Percentiles rank a stretch among this genome's conserved stretches.
These are phyloP conservation scores for Napeogenes inachia DNA, from an alignment of 2,888 invertebrate genomes.

Conservation along the genomic window DNA sequence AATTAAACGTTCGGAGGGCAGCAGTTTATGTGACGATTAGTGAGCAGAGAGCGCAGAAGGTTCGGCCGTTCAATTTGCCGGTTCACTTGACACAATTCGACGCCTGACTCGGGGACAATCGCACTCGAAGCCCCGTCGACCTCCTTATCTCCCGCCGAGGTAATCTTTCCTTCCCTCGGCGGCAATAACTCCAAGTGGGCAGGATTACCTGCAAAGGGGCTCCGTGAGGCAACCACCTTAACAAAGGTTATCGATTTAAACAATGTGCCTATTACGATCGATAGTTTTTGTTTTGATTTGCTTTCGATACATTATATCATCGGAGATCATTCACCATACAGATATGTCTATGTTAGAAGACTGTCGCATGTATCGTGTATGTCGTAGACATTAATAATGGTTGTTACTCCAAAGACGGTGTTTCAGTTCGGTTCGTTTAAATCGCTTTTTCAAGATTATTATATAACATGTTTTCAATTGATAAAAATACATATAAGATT, in stretches of 20 bases:
- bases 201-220: slow-evolving; percentile 76
- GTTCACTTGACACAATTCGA: slow-evolving; percentile 78
- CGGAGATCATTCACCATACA: background rate
- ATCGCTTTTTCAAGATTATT: too few relatives aligned
- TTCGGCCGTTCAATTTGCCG: slow-evolving; percentile 78
- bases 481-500: too few relatives aligned
- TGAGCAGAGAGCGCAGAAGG: slow-evolving; percentile 70
- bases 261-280: slow-evolving; percentile 58
- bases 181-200: slow-evolving; percentile 77
- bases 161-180: slow-evolving; percentile 78
- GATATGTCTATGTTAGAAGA: background rate
- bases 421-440: too few relatives aligned
- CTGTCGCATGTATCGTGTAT: too few relatives aligned
- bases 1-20: slow-evolving; percentile 66
- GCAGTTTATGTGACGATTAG: slow-evolving; percentile 76
- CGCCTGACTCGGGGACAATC: slow-evolving; percentile 78
- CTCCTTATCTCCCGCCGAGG: slow-evolving; percentile 77
- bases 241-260: slow-evolving; percentile 74
- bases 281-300: slow-evolving; percentile 44
- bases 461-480: too few relatives aligned
- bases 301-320: background rate
- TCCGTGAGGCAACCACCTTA: slow-evolving; percentile 69
- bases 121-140: slow-evolving; percentile 76
- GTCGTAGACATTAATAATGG: too few relatives aligned
- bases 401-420: too few relatives aligned